These are phyloP conservation scores for Gasterosteus nipponicus DNA, from an alignment of 2,113 vertebrate genomes.

Conservation along the genomic window DNA sequence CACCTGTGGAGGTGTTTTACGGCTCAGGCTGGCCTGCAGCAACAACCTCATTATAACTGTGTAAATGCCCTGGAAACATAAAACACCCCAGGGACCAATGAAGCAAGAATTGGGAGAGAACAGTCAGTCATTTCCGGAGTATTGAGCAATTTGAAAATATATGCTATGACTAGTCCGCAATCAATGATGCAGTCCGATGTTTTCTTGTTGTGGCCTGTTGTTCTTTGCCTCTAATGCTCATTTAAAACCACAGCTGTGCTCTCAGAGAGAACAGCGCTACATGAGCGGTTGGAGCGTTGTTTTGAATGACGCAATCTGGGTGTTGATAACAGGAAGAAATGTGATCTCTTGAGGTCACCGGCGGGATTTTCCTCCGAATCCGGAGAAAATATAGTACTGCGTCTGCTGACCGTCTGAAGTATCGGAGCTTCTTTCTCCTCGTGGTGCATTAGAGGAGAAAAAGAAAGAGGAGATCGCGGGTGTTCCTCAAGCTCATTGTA, in stretches of 20 bases:
- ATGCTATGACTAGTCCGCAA: constrained; percentile 37
- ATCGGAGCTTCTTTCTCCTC: not conserved
- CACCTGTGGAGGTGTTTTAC: constrained; percentile 13
- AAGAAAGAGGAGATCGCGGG: constrained; percentile 31
- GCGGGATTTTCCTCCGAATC: not conserved
- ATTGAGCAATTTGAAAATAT: constrained; percentile 58
- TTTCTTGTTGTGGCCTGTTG: constrained; percentile 58
- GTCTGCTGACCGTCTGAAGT: not conserved
- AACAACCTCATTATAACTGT: constrained; percentile 2
- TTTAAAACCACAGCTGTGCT: constrained; percentile 18
- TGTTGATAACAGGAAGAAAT: constrained; percentile 16
- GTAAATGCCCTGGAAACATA: constrained; percentile 10
- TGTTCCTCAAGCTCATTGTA: constrained; percentile 22
- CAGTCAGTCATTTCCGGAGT: constrained; percentile 41
- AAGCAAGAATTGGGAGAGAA: constrained; percentile 16
- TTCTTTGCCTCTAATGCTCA: not conserved
- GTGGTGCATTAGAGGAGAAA: constrained; percentile 24
- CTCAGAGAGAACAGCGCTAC: constrained; percentile 1
- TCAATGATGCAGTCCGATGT: constrained; percentile 32
- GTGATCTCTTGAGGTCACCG: not conserved
- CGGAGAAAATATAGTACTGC: not conserved
- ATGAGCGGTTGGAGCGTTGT: not conserved
- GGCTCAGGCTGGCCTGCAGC: not conserved
- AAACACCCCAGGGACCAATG: not conserved
- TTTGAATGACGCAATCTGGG: constrained; percentile 22